Evolutionary conservation across 64 coral and sea anemone species (phyloP).

Genomic region (Montipora capricornis): DNA sequence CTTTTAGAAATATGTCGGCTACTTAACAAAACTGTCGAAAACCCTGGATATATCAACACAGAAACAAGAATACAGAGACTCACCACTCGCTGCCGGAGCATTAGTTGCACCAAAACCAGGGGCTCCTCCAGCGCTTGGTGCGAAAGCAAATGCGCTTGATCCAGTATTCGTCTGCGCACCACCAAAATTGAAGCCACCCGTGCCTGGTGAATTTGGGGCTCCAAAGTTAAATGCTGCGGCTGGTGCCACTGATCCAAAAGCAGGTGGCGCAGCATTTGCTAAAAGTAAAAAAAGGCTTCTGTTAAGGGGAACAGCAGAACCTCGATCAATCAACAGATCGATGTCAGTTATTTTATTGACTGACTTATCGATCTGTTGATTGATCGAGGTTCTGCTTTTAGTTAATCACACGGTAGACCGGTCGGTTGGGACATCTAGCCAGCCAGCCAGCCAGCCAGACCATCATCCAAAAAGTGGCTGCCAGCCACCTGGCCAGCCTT

Average conservation of each 20-base stretch:
- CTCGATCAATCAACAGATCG: too few relatives aligned
- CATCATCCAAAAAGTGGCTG: too few relatives aligned
- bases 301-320: too few relatives aligned
- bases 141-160: conserved; percentile 9
- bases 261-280: not conserved
- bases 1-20: too few relatives aligned
- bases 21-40: too few relatives aligned
- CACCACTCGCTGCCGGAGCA: not conserved
- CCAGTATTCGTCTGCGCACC: not conserved
- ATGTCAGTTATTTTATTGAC: too few relatives aligned
- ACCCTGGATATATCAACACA: too few relatives aligned
- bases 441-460: not conserved
- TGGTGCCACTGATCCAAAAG: not conserved
- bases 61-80: not conserved
- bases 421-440: too few relatives aligned
- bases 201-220: not conserved
- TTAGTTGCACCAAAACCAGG: conserved; percentile 4
- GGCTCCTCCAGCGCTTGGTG: not conserved
- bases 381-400: too few relatives aligned
- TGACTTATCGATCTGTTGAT: too few relatives aligned
- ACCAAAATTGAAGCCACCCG: conserved; percentile 24
- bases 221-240: not conserved
- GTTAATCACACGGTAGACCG: too few relatives aligned
- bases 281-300: not conserved
- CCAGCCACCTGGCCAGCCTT: too few relatives aligned